Evolutionary conservation across 2,888 invertebrate genomes (phyloP), one percentile per base, ranked within the genome.

Genomic region (Cataglyphis cursor): DNA sequence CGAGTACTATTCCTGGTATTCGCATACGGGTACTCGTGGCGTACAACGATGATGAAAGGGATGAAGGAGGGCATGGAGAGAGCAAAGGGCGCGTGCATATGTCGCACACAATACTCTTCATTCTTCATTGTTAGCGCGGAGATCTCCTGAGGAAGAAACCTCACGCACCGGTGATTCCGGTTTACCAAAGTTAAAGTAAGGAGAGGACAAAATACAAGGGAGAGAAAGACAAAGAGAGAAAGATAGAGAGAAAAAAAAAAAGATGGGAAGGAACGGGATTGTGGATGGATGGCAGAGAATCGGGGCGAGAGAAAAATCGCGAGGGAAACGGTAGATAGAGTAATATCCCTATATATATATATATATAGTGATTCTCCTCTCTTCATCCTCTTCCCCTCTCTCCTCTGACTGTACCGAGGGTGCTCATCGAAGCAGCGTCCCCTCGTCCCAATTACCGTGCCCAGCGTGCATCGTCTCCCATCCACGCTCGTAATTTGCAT

Each of bases 361-460:
- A 51, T 12, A 12, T 44, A 15, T 2, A 28, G 66, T 15, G 18
- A 35, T 24, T 21, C 21, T 24, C 51, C 51, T 21, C 76, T 76
- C 48, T 65, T 31, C 1, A 21, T 81, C 68, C 83, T 62, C 68
- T 82, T 62, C 88, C 68, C 66, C 72, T 81, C 57, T 80, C 74
- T 28, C 57, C 54, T 24, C 38, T 28, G 31, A 6, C 18, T 57
- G 12, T 4, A 2, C 18, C 51, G 35, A 59, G 68, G 28, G 59
- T 84, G 48, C 83, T 81, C 76, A 64, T 83, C 80, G 65, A 81
- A 75, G 81, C 75, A 84, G 64, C 86, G 83, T 89, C 84, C 87
- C 90, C 88, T 90, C 89, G 90, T 73, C 89, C 89, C 90, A 89
- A 90, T 90, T 90, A 90, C 90, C 85, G 86, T 90, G 72, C 85